phyloP scores from a whole-genome alignment of 2,888 invertebrate species.

The Orchesellides sinensis region DNA sequence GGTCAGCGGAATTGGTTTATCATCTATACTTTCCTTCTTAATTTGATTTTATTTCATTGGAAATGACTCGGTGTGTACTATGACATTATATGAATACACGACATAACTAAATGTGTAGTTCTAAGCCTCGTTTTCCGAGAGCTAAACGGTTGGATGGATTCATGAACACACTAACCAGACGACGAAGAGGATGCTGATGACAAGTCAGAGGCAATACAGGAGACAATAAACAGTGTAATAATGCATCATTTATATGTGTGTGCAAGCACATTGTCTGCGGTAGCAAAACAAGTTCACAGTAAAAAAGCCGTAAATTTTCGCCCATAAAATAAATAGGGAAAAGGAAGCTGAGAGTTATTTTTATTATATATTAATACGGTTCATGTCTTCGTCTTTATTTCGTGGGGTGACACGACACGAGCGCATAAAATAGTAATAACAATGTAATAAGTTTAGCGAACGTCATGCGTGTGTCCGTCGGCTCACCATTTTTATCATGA shows the following conservation, averaged over 20 bases:
- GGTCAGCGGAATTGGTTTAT: constrained; percentile 19
- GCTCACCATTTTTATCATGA: background rate
- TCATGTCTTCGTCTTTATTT: constrained; percentile 4
- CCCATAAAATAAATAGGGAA: constrained; percentile 3
- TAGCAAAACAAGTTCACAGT: background rate
- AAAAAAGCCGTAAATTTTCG: constrained; percentile 19
- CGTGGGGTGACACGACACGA: constrained; percentile 63
- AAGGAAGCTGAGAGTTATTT: constrained; percentile 15
- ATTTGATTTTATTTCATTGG: constrained; percentile 12
- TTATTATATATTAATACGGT: constrained; percentile 11
- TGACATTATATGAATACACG: background rate
- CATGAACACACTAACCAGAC: no score
- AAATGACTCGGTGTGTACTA: no score
- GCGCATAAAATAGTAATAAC: constrained; percentile 59
- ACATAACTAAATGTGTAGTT: no score
- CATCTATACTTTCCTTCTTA: constrained; percentile 10
- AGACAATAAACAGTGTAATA: constrained; percentile 41
- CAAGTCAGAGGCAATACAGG: constrained; percentile 6
- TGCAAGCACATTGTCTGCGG: background rate
- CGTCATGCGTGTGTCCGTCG: constrained; percentile 53
- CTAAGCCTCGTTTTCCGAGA: constrained; percentile 23
- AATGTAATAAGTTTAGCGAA: constrained; percentile 28
- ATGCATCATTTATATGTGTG: constrained; percentile 34
- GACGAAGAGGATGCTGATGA: constrained; percentile 26
- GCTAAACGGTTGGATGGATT: constrained; percentile 22